A percentile compares a stretch with the other conserved stretches of the same genome.
phyloP scores from a whole-genome alignment of 2,113 vertebrate genomes.

The Uropsilus gracilis region DNA sequence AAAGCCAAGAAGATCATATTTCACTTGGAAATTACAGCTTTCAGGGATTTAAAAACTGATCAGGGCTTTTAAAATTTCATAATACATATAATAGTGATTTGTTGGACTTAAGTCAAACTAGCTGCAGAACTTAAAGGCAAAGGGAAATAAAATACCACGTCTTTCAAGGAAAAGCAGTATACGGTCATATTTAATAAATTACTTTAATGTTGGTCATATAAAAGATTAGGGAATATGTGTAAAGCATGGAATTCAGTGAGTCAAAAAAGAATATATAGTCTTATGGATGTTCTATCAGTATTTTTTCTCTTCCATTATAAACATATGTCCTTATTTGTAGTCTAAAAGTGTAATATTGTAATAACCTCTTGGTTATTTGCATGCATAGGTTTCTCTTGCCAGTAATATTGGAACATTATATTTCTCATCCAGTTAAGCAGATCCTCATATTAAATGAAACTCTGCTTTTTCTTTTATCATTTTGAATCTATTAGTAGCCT shows the following conservation, averaged over 20 bases:
- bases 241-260: constrained; percentile 31
- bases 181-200: not conserved
- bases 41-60: not conserved
- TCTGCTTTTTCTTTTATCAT: not conserved
- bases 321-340: not conserved
- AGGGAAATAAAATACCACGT: not conserved
- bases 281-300: not conserved
- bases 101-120: not conserved
- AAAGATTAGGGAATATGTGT: not conserved
- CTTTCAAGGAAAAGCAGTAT: constrained; percentile 32
- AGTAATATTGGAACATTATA: not conserved
- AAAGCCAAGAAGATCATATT: not conserved
- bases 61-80: not conserved
- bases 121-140: constrained; percentile 16
- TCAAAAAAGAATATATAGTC: not conserved
- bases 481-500: not conserved
- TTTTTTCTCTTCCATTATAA: constrained; percentile 23
- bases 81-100: not conserved
- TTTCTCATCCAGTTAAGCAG: not conserved
- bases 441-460: not conserved
- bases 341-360: not conserved
- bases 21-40: constrained; percentile 10
- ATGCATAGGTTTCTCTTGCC: not conserved
- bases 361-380: constrained; percentile 37
- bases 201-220: not conserved